Evolutionary conservation across 2,797 vertebrate genomes (phyloP).

Genomic region (Picus viridis): DNA sequence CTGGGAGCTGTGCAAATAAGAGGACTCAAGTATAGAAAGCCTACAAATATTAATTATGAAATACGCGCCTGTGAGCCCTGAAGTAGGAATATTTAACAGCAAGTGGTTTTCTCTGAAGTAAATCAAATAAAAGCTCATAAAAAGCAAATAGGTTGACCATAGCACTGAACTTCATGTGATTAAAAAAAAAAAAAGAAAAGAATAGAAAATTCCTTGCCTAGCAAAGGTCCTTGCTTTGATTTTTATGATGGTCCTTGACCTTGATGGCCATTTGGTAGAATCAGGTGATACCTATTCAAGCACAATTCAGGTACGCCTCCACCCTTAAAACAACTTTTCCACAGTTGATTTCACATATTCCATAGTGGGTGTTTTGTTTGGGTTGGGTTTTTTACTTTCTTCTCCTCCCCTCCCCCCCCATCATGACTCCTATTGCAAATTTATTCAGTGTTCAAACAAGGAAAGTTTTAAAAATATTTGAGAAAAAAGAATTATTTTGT

Average conservation of each 20-base stretch:
- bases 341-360: neutral
- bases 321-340: neutral
- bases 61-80: neutral
- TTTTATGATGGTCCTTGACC: constrained; percentile 43
- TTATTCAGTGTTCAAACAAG: neutral
- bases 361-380: neutral
- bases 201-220: neutral
- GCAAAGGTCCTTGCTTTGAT: constrained; percentile 49
- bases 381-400: neutral
- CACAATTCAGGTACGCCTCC: neutral
- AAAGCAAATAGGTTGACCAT: constrained; percentile 27
- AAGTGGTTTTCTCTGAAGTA: constrained; percentile 16
- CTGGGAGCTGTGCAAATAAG: constrained; percentile 18
- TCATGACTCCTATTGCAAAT: neutral
- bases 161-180: neutral
- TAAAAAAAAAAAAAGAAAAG: neutral
- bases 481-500: neutral
- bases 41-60: constrained; percentile 48
- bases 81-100: constrained; percentile 33
- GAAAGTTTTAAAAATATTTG: neutral
- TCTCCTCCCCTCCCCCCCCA: neutral
- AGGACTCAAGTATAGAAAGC: neutral
- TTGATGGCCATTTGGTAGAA: neutral
- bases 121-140: constrained; percentile 18
- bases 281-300: constrained; percentile 27